Conservation (phyloP, 2,888 invertebrate species). For the Plagiodera versicolora region DNA sequence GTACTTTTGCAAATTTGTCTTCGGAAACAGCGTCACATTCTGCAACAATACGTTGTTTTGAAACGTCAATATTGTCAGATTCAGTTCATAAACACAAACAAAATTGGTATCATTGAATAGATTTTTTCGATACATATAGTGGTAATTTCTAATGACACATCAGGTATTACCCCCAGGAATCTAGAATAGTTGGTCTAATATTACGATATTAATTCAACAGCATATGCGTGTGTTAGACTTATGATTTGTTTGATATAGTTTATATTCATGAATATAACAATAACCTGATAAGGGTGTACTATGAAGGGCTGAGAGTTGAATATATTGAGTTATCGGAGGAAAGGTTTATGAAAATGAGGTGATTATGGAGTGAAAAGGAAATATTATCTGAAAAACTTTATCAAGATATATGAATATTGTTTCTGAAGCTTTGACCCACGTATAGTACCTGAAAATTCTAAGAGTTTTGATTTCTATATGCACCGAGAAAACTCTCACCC, state of each 20-base stretch:
- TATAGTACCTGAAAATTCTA: no score
- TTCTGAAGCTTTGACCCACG: neutral
- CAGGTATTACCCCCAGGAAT: slow-evolving; percentile 19
- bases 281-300: slow-evolving; percentile 27
- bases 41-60: no score
- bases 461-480: no score
- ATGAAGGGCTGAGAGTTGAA: slow-evolving; percentile 18
- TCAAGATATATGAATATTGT: neutral
- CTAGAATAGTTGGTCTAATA: slow-evolving; percentile 31
- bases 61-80: no score
- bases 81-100: no score
- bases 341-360: slow-evolving; percentile 15
- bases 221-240: slow-evolving; percentile 24
- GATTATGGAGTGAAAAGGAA: neutral
- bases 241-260: slow-evolving; percentile 32
- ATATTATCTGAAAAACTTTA: neutral
- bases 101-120: no score
- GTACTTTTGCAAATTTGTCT: no score
- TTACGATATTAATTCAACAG: slow-evolving; percentile 32
- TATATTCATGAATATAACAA: slow-evolving; percentile 31
- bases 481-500: no score
- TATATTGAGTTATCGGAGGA: slow-evolving; percentile 17
- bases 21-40: no score
- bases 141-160: neutral
- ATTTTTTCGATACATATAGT: no score